Evolutionary conservation across 2,113 vertebrate genomes (phyloP), one percentile per base, ranked within the genome.

Genomic region (Rutilus rutilus): DNA sequence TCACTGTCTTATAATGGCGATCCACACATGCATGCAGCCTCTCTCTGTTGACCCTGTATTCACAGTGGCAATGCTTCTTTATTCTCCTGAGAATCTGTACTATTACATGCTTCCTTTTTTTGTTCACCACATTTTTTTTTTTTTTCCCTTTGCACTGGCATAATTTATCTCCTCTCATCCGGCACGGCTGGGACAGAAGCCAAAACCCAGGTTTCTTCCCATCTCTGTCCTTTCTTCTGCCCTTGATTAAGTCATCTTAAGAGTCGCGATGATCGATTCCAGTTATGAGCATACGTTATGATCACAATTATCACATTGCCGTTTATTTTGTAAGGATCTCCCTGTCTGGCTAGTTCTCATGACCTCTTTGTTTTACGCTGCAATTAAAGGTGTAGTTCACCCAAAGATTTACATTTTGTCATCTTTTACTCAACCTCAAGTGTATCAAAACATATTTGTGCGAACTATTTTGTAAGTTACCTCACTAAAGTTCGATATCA

Each of bases 81-180:
- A 89, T 91, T 87, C 91, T 91, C 19, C 33, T 71, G 4, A 21
- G 1, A 89, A 85, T 86, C 85, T 86, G 91, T 89, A 89, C 90
- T 90, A 85, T 89, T 91, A 92, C 69, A 73, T 42, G 69, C 36
- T 92, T 94, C 91, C 89, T 87, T 92, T 88, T 88, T 87, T 88
- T 89, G 86, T 39, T 71, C 36, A 2, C 36, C 21, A 71, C 47
- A 73, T 88, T 82, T 86, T 81, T 76, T 81, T 75, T 78, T 75
- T 83, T 87, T 74, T 82, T n/a, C n/a, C n/a, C 89, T 92, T 84
- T 92, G 89, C 87, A 85, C 78, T 89, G 87, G 86, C 89, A 89
- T 93, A 93, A 94, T 94, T 92, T 90, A 93, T 92, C 89, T 91
- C 69, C 69, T 23, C 89, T 87, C 87, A 87, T 85, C 54, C 83